These are phyloP conservation scores for Diachasma alloeum DNA, from an alignment of 1,140 invertebrate species.

Conservation along the genomic window DNA sequence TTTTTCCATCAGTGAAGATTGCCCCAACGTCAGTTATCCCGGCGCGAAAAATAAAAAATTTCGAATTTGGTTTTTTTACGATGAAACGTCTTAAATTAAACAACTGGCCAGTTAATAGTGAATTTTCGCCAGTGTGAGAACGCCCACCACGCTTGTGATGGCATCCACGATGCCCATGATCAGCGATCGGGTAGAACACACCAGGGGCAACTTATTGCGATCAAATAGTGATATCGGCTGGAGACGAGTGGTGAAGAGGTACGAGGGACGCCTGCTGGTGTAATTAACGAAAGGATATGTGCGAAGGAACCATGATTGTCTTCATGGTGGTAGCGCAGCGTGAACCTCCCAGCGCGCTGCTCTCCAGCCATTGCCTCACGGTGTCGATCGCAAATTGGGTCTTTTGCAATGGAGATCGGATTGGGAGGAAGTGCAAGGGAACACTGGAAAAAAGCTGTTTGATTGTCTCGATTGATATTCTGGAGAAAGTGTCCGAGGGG, in stretches of 20 bases:
- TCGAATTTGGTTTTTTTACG: no score
- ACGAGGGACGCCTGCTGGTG: slow-evolving; percentile 29
- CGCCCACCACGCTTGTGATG: neutral
- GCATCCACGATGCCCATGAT: neutral
- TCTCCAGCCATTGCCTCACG: slow-evolving; percentile 17
- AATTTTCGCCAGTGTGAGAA: neutral
- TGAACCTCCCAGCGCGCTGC: neutral
- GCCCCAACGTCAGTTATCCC: no score
- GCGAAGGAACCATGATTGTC: neutral
- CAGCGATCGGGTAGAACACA: slow-evolving; percentile 29
- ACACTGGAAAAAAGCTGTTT: neutral
- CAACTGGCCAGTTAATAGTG: neutral
- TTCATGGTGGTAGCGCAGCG: neutral
- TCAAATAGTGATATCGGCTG: slow-evolving; percentile 36
- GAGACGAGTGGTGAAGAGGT: neutral
- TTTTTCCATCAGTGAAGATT: no score
- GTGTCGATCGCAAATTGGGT: slow-evolving; percentile 42
- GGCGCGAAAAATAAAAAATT: no score
- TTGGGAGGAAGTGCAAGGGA: neutral
- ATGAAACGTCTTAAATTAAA: neutral
- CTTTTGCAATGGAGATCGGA: slow-evolving; percentile 41
- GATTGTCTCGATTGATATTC: neutral
- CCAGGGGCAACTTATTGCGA: slow-evolving; percentile 38
- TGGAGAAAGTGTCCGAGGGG: neutral
- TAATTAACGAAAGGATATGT: slow-evolving; percentile 42